phyloP scores from a whole-genome alignment of 2,113 vertebrate genomes.

The Sisor rabdophorus region DNA sequence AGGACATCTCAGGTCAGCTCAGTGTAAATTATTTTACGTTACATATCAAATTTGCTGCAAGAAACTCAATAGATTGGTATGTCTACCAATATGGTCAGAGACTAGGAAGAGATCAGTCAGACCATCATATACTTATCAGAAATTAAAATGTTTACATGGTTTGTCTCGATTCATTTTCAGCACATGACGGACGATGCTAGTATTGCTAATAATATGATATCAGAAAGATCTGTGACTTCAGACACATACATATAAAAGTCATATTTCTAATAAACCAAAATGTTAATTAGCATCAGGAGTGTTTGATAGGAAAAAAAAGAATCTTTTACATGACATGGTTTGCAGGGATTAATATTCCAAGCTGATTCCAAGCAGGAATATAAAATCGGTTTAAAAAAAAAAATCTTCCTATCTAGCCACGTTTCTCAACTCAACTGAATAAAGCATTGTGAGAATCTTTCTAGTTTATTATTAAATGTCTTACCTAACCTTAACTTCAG shows the following conservation, averaged over 20 bases:
- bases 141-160: conserved; percentile 12
- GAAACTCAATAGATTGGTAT: background rate
- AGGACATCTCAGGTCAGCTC: background rate
- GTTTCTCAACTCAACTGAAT: conserved; percentile 9
- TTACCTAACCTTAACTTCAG: background rate
- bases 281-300: conserved; percentile 45
- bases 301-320: conserved; percentile 22
- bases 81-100: background rate
- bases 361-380: conserved; percentile 40
- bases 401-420: conserved; percentile 23
- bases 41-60: background rate
- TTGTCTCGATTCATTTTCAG: conserved; percentile 38
- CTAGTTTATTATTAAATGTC: background rate
- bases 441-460: background rate
- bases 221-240: conserved; percentile 52
- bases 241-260: conserved; percentile 51
- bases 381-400: conserved; percentile 19
- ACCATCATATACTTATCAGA: conserved; percentile 16
- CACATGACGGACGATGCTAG: conserved; percentile 12
- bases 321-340: conserved; percentile 43
- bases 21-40: conserved; percentile 3
- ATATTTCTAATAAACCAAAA: conserved; percentile 44
- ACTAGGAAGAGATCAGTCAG: conserved; percentile 1
- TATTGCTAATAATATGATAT: conserved; percentile 49
- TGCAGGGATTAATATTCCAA: conserved; percentile 47